phyloP scores from a whole-genome alignment of 2,888 invertebrate species.

The Podotricha telesiphe region DNA sequence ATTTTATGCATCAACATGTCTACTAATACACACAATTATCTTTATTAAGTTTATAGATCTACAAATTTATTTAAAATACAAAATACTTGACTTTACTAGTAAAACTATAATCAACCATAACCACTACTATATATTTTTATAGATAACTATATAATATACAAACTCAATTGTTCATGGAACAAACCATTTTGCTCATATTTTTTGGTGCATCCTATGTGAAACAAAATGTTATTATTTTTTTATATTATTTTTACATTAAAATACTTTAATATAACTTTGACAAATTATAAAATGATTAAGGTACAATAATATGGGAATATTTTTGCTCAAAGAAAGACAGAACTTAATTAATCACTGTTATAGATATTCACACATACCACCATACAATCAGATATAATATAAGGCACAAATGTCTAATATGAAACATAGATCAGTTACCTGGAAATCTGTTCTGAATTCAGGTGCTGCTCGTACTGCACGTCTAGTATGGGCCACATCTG shows the following conservation, averaged over 20 bases:
- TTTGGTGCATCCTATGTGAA: slow-evolving; percentile 3
- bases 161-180: not conserved
- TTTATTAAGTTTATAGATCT: not conserved
- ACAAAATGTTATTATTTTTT: not conserved
- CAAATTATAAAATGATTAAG: not conserved
- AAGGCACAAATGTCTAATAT: too few species aligned
- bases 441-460: slow-evolving; percentile 52
- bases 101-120: not conserved
- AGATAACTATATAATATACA: slow-evolving; percentile 5
- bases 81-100: not conserved
- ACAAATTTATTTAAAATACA: not conserved
- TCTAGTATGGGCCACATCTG: slow-evolving; percentile 86
- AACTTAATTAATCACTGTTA: too few species aligned
- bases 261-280: not conserved
- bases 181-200: not conserved
- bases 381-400: too few species aligned
- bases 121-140: not conserved
- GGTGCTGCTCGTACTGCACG: slow-evolving; percentile 66
- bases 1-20: too few species aligned
- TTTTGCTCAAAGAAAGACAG: too few species aligned
- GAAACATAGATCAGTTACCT: too few species aligned
- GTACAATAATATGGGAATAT: not conserved
- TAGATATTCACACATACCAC: too few species aligned
- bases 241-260: not conserved
- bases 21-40: too few species aligned